Base-by-base conservation (phyloP, 1,140 invertebrate species). In the Cataglyphis hispanica region DNA sequence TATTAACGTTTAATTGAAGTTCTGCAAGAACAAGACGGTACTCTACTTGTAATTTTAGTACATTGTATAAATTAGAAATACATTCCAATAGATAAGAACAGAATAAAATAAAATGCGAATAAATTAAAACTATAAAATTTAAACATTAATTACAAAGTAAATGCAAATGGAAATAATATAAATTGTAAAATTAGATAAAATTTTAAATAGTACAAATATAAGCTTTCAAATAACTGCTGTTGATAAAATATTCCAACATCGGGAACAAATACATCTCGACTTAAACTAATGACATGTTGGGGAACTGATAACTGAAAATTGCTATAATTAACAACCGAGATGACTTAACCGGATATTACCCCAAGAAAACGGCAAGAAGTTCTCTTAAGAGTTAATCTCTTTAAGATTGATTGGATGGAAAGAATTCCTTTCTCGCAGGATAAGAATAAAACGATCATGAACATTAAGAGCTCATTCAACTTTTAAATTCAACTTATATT, bases 401-500 rank as follows among this genome's bases (percentile, higher is more conserved):
- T 83, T 72, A 83, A 83, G 78, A 83, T 58, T 83, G 78, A 83
- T 83, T 72, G 67, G 56, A 83, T 43, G 78, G 53, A 83, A 81
- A 83, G 53, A 60, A 83, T 83, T 83, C 78, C 27, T 43, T 69
- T 46, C 27, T 69, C 63, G 16, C 22, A n/a, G 53, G 60, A 1
- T 72, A 74, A 60, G 40, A 83, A 74, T 60, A 74, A 83, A 83
- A 83, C 53, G n/a, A 74, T 74, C 37, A 25, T 25, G 37, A 2
- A 53, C 67, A 83, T 83, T 83, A 83, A 70, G 27, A 74, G 67
- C 67, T 74, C 78, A 74, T 83, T 83, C 67, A 83, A 60, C 78
- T 74, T 83, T 83, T 72, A 60, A 74, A 83, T 74, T 74, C n/a
- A 74, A 83, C 67, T 83, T 83, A 74, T 83, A 83, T 83, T 83